A percentile compares a stretch with the other conserved stretches of the same genome.
phyloP scores from a whole-genome alignment of 35 echinoderm and acorn worm species.

The Ophiothrix spiculata region DNA sequence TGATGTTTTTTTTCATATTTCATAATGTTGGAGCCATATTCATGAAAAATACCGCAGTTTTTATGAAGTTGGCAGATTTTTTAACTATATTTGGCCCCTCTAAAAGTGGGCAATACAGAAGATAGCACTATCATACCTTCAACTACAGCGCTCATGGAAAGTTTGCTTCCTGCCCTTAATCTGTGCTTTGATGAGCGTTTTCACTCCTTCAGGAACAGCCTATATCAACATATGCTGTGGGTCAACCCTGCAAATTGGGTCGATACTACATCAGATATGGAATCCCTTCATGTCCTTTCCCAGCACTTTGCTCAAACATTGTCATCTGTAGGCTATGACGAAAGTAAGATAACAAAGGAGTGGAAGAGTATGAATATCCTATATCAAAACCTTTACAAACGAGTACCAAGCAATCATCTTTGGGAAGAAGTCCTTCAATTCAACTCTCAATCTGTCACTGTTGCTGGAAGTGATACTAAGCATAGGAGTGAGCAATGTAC shows the following conservation, averaged over 20 bases:
- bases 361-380: conserved; percentile 40
- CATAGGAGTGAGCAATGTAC: conserved; percentile 65
- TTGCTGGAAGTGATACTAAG: conserved; percentile 37
- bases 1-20: too few relatives aligned
- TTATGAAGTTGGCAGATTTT: too few relatives aligned
- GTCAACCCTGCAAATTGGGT: conserved; percentile 68
- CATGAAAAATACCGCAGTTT: too few relatives aligned
- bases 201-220: conserved; percentile 31
- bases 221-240: conserved; percentile 57
- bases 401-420: too few relatives aligned
- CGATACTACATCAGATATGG: conserved; percentile 35
- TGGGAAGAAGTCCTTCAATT: too few relatives aligned
- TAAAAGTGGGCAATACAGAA: too few relatives aligned
- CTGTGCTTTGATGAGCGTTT: conserved; percentile 37
- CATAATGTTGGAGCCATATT: too few relatives aligned
- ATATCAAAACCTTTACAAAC: conserved; percentile 26
- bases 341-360: conserved; percentile 46
- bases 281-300: conserved; percentile 24
- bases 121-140: not conserved
- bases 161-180: conserved; percentile 10
- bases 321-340: conserved; percentile 22
- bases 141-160: not conserved
- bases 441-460: too few relatives aligned
- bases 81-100: too few relatives aligned
- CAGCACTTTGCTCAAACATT: conserved; percentile 43